Conservation (phyloP, 2,113 vertebrate species). For the Cynoglossus semilaevis region DNA sequence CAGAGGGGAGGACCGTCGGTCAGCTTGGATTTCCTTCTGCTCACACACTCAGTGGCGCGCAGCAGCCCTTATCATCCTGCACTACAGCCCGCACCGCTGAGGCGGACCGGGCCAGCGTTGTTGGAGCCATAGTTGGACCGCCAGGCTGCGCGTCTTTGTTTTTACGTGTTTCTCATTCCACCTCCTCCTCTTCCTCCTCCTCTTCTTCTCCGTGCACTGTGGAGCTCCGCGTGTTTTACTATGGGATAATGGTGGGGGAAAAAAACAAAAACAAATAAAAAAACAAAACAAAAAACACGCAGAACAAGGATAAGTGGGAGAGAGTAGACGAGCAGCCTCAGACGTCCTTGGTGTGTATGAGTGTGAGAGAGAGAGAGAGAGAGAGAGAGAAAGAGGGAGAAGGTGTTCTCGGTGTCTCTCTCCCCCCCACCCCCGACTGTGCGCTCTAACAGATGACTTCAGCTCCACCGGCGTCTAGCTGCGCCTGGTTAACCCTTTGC, state of each 20-base stretch:
- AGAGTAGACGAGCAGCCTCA: conserved; percentile 6
- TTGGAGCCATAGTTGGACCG: conserved; percentile 44
- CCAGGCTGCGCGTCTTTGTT: conserved; percentile 7
- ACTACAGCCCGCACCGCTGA: conserved; percentile 44
- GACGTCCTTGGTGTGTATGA: conserved; percentile 22
- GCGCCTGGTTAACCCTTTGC: conserved; percentile 76
- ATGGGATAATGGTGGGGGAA: too few species aligned
- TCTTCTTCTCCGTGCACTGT: conserved; percentile 2
- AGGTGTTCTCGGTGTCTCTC: conserved; percentile 39
- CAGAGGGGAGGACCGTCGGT: conserved; percentile 21
- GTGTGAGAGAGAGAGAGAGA: conserved; percentile 29
- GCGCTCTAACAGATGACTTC: conserved; percentile 66
- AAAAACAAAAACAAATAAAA: too few species aligned
- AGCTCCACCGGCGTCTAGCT: conserved; percentile 58
- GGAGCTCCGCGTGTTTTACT: neutral
- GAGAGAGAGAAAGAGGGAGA: conserved; percentile 32
- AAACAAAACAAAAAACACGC: neutral
- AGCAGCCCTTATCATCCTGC: conserved; percentile 43
- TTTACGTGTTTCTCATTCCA: conserved; percentile 11
- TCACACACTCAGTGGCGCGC: conserved; percentile 36
- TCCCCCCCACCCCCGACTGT: conserved; percentile 48
- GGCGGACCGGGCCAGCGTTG: conserved; percentile 31
- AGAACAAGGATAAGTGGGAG: neutral
- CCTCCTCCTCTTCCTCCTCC: neutral
- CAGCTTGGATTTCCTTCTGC: conserved; percentile 31